Conservation (phyloP, 2,797 vertebrate genomes). For the Hephaestus fuliginosus region DNA sequence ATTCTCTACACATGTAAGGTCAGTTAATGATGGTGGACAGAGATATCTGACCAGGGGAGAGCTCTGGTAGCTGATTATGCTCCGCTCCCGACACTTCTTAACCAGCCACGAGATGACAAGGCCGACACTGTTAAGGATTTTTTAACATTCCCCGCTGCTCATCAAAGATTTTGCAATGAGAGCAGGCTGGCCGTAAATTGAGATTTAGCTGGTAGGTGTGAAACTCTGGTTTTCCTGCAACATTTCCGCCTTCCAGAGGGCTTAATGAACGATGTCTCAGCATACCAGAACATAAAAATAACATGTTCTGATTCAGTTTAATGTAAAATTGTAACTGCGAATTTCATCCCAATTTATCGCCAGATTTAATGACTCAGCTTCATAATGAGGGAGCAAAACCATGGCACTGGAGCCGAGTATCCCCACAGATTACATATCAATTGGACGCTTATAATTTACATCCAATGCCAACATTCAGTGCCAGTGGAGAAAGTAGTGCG, state of each 20-base stretch:
- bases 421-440: neutral
- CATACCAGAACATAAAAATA: slow-evolving; percentile 42
- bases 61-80: slow-evolving; percentile 79
- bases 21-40: slow-evolving; percentile 87
- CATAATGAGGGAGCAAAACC: neutral
- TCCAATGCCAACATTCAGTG: neutral
- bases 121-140: slow-evolving; percentile 78
- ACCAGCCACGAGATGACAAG: slow-evolving; percentile 80
- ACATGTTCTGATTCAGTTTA: slow-evolving; percentile 28
- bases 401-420: neutral
- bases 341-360: slow-evolving; percentile 17
- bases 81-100: slow-evolving; percentile 78
- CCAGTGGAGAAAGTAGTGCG: neutral
- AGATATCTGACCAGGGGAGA: slow-evolving; percentile 78
- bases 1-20: slow-evolving; percentile 81
- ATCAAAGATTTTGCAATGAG: slow-evolving; percentile 64
- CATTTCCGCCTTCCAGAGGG: slow-evolving; percentile 20
- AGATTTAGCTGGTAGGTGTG: slow-evolving; percentile 58
- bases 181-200: slow-evolving; percentile 53
- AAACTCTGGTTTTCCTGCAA: slow-evolving; percentile 49
- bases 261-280: slow-evolving; percentile 45
- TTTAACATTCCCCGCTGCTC: slow-evolving; percentile 74
- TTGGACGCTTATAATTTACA: neutral
- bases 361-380: slow-evolving; percentile 31
- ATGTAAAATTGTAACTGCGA: slow-evolving; percentile 14